phyloP scores from a whole-genome alignment of 2,797 vertebrate genomes.

The Sciaenops ocellatus region DNA sequence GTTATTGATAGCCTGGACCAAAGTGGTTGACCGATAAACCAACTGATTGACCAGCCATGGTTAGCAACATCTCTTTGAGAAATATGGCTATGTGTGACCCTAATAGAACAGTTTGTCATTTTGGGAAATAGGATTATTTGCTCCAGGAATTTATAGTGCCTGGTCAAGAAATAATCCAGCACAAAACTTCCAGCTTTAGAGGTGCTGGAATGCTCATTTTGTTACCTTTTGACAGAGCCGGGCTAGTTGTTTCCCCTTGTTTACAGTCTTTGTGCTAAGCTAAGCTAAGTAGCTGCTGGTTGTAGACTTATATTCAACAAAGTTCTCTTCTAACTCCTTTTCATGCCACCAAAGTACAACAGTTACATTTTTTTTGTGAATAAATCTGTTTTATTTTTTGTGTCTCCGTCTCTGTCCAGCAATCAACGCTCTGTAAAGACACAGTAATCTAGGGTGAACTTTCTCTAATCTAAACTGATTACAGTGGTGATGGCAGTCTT shows the following conservation, averaged over 20 bases:
- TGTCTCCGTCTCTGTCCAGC: background rate
- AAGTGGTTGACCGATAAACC: background rate
- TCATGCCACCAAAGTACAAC: background rate
- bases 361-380: slow-evolving; percentile 6
- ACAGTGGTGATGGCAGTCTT: slow-evolving; percentile 63
- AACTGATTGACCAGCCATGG: too few relatives aligned
- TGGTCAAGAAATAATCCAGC: too few relatives aligned
- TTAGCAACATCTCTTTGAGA: background rate
- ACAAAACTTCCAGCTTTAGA: background rate
- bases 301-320: background rate
- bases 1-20: background rate
- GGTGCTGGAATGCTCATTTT: background rate
- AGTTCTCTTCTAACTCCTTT: background rate
- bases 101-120: too few relatives aligned
- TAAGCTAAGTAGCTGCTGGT: background rate
- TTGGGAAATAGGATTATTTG: too few relatives aligned
- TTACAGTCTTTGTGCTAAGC: background rate
- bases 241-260: background rate
- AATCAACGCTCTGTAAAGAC: slow-evolving; percentile 30
- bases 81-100: too few relatives aligned
- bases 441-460: slow-evolving; percentile 43
- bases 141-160: too few relatives aligned
- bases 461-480: slow-evolving; percentile 74
- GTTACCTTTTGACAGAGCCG: background rate
- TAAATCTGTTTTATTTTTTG: slow-evolving; percentile 10